These are phyloP conservation scores for Nysson spinosus DNA, from an alignment of 2,888 invertebrate species.

Conservation along the genomic window DNA sequence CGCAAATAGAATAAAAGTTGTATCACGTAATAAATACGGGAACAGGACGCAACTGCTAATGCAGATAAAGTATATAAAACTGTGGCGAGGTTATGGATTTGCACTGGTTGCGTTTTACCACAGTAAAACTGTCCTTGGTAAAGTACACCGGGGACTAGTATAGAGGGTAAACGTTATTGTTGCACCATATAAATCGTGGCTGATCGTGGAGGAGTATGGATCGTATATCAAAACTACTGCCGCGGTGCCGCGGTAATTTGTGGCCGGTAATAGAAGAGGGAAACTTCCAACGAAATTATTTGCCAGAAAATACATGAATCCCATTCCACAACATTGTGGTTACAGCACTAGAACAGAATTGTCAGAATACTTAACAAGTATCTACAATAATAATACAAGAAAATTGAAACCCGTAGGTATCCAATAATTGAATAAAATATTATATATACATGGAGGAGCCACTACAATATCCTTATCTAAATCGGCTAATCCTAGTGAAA, in stretches of 20 bases:
- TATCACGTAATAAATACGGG: slow-evolving; percentile 39
- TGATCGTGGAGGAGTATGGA: slow-evolving; percentile 62
- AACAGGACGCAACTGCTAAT: slow-evolving; percentile 35
- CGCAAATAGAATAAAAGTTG: slow-evolving; percentile 40
- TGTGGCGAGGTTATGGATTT: slow-evolving; percentile 47
- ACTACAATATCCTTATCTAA: no score
- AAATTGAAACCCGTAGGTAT: no score
- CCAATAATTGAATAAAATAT: no score
- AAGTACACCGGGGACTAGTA: slow-evolving; percentile 53
- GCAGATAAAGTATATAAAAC: slow-evolving; percentile 56
- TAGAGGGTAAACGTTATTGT: slow-evolving; percentile 61
- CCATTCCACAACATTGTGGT: not conserved
- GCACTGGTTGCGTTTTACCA: slow-evolving; percentile 50
- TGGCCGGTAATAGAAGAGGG: slow-evolving; percentile 60
- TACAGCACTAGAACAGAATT: slow-evolving; percentile 12
- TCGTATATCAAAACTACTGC: slow-evolving; percentile 62
- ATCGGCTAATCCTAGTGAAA: no score
- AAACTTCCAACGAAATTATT: slow-evolving; percentile 57
- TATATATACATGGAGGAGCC: no score
- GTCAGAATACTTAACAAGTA: not conserved
- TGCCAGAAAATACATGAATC: slow-evolving; percentile 58
- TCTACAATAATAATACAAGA: not conserved
- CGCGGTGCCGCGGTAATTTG: slow-evolving; percentile 53
- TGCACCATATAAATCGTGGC: slow-evolving; percentile 61
- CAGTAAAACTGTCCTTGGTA: slow-evolving; percentile 59